A percentile compares a stretch with the other conserved stretches of the same genome.
These are phyloP conservation scores for Diabrotica virgifera DNA, from an alignment of 1,140 invertebrate genomes.

Conservation along the genomic window DNA sequence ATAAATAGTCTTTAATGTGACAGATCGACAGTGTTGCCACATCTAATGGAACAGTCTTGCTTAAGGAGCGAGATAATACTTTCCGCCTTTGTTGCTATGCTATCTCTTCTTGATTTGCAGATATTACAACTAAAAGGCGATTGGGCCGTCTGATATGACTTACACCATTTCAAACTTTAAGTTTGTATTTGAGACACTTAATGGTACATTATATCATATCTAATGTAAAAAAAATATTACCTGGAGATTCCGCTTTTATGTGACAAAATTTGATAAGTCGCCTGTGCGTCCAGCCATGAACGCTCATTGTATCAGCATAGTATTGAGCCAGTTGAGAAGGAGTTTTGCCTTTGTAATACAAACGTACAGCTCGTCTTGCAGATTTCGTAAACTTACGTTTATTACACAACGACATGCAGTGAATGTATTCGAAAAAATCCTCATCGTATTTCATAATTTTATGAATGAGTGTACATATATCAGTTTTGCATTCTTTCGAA, in stretches of 20 bases:
- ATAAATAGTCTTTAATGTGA: too few species aligned
- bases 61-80: too few species aligned
- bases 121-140: conserved; percentile 9
- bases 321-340: conserved; percentile 56
- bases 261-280: conserved; percentile 66
- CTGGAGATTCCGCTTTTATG: conserved; percentile 48
- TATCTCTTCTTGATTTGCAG: background rate
- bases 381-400: conserved; percentile 54
- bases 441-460: conserved; percentile 51
- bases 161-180: too few species aligned
- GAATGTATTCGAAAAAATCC: conserved; percentile 58
- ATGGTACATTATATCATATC: too few species aligned
- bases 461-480: conserved; percentile 50
- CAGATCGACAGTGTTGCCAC: too few species aligned
- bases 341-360: conserved; percentile 57
- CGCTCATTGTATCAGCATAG: conserved; percentile 55
- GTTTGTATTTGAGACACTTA: too few species aligned
- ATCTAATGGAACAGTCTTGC: too few species aligned
- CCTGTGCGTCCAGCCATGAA: conserved; percentile 64
- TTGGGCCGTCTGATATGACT: too few species aligned
- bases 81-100: too few species aligned
- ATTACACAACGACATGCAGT: conserved; percentile 50
- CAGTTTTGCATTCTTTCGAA: conserved; percentile 24
- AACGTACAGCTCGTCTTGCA: conserved; percentile 52
- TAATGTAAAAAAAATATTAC: conserved; percentile 37